Conservation (phyloP, 2,797 vertebrate genomes). For the Eulemur mongoz region DNA sequence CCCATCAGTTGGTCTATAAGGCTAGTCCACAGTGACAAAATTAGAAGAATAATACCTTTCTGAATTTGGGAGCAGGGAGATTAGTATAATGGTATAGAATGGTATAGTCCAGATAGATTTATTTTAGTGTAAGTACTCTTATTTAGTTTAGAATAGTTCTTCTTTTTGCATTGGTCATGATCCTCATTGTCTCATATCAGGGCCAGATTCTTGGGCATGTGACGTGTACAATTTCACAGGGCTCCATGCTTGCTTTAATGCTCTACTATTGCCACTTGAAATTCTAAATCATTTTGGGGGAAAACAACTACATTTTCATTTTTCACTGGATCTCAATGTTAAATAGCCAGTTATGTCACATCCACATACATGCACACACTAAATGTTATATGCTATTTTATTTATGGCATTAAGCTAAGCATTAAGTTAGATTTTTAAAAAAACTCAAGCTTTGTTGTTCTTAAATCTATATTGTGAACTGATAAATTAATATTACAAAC, state of each 20-base stretch:
- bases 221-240: not conserved
- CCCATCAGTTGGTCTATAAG: not conserved
- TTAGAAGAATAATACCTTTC: not conserved
- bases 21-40: not conserved
- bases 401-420: not conserved
- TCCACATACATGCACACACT: not conserved
- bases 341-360: not conserved
- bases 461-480: not conserved
- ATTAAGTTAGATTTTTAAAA: not conserved
- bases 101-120: not conserved
- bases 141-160: not conserved
- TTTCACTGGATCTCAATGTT: not conserved
- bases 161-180: not conserved
- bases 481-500: not conserved
- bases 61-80: not conserved
- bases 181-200: not conserved
- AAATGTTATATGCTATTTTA: not conserved
- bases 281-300: not conserved
- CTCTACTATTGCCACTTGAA: not conserved
- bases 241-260: not conserved
- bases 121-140: not conserved
- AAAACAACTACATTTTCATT: not conserved
- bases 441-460: not conserved
- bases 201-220: not conserved
- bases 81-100: not conserved